Conservation (phyloP, 2,888 invertebrate species). For the Eudemis profundana region DNA sequence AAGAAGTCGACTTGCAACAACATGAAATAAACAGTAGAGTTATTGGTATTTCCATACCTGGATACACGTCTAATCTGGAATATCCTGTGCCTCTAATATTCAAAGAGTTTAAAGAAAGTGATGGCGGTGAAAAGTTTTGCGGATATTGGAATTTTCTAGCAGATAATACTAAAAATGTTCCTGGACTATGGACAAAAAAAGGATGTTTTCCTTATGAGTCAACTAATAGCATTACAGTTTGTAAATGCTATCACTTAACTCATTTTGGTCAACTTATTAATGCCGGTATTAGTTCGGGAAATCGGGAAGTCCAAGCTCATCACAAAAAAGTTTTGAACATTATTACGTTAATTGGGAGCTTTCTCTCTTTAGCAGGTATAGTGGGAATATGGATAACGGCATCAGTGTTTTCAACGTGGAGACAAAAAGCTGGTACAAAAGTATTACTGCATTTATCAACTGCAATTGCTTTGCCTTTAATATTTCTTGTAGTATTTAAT, state of each 20-base stretch:
- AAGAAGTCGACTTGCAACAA: slow-evolving; percentile 66
- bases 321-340: slow-evolving; percentile 81
- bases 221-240: slow-evolving; percentile 63
- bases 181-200: slow-evolving; percentile 83
- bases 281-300: slow-evolving; percentile 50
- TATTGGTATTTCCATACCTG: slow-evolving; percentile 86
- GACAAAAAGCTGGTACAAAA: slow-evolving; percentile 87
- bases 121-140: slow-evolving; percentile 66
- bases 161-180: slow-evolving; percentile 51
- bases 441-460: slow-evolving; percentile 87
- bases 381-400: slow-evolving; percentile 86
- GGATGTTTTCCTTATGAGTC: slow-evolving; percentile 77
- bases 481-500: slow-evolving; percentile 74
- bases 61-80: slow-evolving; percentile 82
- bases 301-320: slow-evolving; percentile 49
- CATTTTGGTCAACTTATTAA: slow-evolving; percentile 86
- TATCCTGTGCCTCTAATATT: slow-evolving; percentile 84
- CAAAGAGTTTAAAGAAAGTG: slow-evolving; percentile 55
- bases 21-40: slow-evolving; percentile 78
- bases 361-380: slow-evolving; percentile 85
- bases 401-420: slow-evolving; percentile 84
- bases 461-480: slow-evolving; percentile 86
- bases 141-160: slow-evolving; percentile 85
- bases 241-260: slow-evolving; percentile 85
- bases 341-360: slow-evolving; percentile 86